A percentile compares a stretch with the other conserved stretches of the same genome.
Evolutionary conservation across 2,888 invertebrate genomes (phyloP).

Genomic region (Eilema sororculum): DNA sequence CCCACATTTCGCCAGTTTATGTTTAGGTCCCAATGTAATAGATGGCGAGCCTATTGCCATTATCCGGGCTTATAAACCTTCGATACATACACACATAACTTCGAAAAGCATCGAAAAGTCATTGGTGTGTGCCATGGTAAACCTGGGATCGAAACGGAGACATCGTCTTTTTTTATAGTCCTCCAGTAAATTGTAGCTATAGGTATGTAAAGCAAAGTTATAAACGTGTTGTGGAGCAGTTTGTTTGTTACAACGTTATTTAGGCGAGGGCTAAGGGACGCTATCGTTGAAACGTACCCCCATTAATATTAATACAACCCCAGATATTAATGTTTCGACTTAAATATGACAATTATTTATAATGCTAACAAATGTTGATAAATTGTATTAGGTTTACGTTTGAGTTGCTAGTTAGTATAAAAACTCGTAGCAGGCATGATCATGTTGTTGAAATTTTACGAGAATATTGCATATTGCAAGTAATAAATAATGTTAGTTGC

Average conservation of each 20-base stretch:
- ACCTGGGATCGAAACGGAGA: no score
- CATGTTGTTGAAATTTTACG: neutral
- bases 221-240: slow-evolving; percentile 3
- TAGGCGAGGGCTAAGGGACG: slow-evolving; percentile 11
- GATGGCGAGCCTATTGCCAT: no score
- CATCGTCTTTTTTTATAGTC: no score
- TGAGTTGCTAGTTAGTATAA: neutral
- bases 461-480: neutral
- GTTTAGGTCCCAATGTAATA: no score
- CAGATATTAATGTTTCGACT: slow-evolving; percentile 20
- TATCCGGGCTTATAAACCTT: no score
- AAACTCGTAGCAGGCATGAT: neutral
- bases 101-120: no score
- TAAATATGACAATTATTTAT: slow-evolving; percentile 20
- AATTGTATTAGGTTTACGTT: neutral
- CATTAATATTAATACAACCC: slow-evolving; percentile 22
- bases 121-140: no score
- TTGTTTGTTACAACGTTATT: slow-evolving; percentile 14
- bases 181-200: slow-evolving; percentile 1
- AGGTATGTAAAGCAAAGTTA: slow-evolving; percentile 15
- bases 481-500: no score
- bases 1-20: no score
- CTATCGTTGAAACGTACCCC: slow-evolving; percentile 14
- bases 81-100: no score
- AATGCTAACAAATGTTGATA: neutral